Evolutionary conservation across 2,888 invertebrate species (phyloP).

Genomic region (Sarcophaga rosellei): DNA sequence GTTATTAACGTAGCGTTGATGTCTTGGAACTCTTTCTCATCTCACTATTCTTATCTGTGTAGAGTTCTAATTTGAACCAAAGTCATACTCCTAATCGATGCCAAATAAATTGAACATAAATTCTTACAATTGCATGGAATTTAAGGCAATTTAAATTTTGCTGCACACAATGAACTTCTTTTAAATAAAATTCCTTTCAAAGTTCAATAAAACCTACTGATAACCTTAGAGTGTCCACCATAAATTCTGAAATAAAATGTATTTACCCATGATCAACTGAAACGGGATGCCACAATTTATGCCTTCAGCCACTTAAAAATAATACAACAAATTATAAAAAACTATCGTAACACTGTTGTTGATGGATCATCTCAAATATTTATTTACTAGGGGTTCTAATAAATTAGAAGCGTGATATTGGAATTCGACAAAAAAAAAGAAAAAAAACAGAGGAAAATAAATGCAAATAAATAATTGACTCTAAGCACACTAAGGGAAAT

Average conservation of each 20-base stretch:
- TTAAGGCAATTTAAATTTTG: too few species aligned
- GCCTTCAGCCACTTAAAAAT: slow-evolving; percentile 4
- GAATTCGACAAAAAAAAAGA: slow-evolving; percentile 13
- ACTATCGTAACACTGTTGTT: slow-evolving; percentile 9
- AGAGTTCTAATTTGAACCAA: too few species aligned
- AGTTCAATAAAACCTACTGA: too few species aligned
- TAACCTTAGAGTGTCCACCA: too few species aligned
- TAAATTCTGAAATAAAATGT: neutral
- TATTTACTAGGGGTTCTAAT: slow-evolving; percentile 8
- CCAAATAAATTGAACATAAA: too few species aligned
- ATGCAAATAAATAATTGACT: slow-evolving; percentile 13
- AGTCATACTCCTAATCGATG: too few species aligned
- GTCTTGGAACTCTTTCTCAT: too few species aligned
- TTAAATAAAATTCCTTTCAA: too few species aligned
- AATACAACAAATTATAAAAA: slow-evolving; percentile 46
- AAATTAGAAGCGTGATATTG: slow-evolving; percentile 17
- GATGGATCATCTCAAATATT: neutral
- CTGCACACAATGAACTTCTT: too few species aligned
- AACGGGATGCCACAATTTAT: neutral
- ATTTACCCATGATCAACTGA: neutral
- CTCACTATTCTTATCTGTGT: too few species aligned
- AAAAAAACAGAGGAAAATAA: neutral
- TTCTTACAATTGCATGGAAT: too few species aligned
- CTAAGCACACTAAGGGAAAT: slow-evolving; percentile 22
- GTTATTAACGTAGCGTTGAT: too few species aligned